Evolutionary conservation across 1,140 invertebrate genomes (phyloP).

Genomic region (Heliconius melpomene): DNA sequence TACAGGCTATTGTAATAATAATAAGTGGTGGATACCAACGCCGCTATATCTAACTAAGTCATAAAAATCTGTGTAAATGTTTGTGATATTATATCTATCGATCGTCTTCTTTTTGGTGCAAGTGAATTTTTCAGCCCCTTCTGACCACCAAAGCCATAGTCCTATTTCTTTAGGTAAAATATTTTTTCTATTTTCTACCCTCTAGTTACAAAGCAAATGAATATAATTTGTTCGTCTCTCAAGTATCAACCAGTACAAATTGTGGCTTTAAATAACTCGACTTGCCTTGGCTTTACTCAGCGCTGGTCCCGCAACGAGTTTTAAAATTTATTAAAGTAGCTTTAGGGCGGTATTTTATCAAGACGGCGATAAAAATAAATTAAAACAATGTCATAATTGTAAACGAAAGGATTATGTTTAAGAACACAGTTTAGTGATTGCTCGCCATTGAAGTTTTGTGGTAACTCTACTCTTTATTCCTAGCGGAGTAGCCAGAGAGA

Average conservation of each 20-base stretch:
- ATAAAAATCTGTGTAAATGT: too few relatives aligned
- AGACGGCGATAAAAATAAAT: conserved; percentile 10
- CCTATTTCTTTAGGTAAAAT: too few relatives aligned
- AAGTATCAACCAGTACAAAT: not conserved
- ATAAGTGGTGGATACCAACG: too few relatives aligned
- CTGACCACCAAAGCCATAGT: too few relatives aligned
- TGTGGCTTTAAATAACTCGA: not conserved
- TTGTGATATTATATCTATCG: too few relatives aligned
- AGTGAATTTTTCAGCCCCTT: too few relatives aligned
- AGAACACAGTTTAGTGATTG: not conserved
- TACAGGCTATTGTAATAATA: too few relatives aligned
- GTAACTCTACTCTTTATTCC: too few relatives aligned
- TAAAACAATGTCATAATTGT: conserved; percentile 1
- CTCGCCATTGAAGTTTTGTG: too few relatives aligned
- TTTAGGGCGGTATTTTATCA: not conserved
- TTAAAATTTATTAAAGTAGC: conserved; percentile 8
- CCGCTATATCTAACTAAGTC: too few relatives aligned
- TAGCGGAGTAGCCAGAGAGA: too few relatives aligned
- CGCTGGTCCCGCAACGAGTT: not conserved
- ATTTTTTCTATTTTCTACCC: not conserved
- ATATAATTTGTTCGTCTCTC: not conserved
- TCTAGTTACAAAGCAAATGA: not conserved
- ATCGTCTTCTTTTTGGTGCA: too few relatives aligned
- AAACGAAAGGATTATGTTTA: not conserved
- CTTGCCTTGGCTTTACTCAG: not conserved